Conservation (phyloP, 2,113 vertebrate genomes). For the Sander vitreus region DNA sequence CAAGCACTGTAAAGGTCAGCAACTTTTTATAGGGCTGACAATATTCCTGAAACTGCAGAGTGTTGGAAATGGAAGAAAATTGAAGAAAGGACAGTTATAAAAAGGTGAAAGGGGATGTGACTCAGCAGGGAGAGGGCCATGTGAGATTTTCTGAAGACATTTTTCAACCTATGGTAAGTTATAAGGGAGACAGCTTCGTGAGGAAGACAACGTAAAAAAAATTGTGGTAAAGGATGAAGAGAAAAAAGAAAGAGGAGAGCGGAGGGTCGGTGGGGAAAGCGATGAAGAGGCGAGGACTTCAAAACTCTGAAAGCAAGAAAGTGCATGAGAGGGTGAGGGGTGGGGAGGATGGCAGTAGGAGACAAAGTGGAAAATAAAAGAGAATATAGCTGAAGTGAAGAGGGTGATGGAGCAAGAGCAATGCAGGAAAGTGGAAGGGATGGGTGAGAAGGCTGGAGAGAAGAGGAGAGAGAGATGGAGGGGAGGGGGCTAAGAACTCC, state of each 20-base stretch:
- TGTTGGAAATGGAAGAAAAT: conserved; percentile 24
- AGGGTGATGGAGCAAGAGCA: conserved; percentile 32
- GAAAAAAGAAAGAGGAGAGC: neutral
- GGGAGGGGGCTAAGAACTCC: neutral
- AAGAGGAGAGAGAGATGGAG: neutral
- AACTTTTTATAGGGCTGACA: conserved; percentile 17
- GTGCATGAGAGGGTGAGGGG: neutral
- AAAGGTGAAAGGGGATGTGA: conserved; percentile 18
- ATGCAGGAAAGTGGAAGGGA: conserved; percentile 24
- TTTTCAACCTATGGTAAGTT: neutral
- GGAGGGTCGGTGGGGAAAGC: neutral
- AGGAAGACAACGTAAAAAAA: neutral
- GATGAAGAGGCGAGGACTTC: neutral
- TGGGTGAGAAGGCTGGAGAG: conserved; percentile 7
- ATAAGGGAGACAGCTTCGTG: neutral
- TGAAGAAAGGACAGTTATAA: conserved; percentile 25
- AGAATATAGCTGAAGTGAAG: conserved; percentile 32
- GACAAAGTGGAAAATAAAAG: conserved; percentile 54
- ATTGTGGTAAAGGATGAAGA: neutral
- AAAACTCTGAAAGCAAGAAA: conserved; percentile 10
- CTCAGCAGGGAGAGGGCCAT: conserved; percentile 22
- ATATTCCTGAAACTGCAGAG: conserved; percentile 4
- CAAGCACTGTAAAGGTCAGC: neutral
- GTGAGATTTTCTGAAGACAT: neutral
- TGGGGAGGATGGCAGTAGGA: conserved; percentile 20